Evolutionary conservation across 2,113 vertebrate genomes (phyloP).

Genomic region (Anhinga rufa): DNA sequence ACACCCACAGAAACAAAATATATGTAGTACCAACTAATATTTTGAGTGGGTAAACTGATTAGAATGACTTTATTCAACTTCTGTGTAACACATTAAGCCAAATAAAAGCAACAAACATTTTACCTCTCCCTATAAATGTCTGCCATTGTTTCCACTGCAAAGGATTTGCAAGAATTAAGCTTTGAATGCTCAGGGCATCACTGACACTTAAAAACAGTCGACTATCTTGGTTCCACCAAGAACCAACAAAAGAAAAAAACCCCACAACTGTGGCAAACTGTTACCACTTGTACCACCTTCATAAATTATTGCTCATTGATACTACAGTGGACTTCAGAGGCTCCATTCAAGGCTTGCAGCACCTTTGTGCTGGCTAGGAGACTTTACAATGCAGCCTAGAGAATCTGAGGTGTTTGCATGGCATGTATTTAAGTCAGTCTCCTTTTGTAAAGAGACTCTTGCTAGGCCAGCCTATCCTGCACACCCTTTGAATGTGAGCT

Average conservation of each 20-base stretch:
- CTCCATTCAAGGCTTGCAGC: background rate
- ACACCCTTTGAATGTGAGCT: background rate
- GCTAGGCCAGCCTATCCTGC: background rate
- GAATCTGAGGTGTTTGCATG: rapidly evolving
- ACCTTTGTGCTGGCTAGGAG: background rate
- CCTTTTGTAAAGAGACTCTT: background rate
- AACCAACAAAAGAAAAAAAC: background rate
- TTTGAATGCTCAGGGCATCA: background rate
- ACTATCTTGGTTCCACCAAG: background rate
- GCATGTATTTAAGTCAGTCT: background rate
- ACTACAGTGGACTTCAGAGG: background rate
- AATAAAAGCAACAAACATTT: background rate
- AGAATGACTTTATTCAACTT: background rate
- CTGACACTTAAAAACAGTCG: background rate
- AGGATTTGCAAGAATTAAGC: background rate
- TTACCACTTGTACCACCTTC: background rate
- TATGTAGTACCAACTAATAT: background rate
- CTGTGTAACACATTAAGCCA: background rate
- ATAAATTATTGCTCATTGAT: background rate
- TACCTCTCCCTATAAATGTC: background rate
- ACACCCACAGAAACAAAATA: background rate
- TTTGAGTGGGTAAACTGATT: background rate
- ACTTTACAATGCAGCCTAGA: background rate
- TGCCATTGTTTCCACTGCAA: background rate
- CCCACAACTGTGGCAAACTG: background rate